Evolutionary conservation across 2,113 vertebrate species (phyloP).

Genomic region (Mohoua ochrocephala): DNA sequence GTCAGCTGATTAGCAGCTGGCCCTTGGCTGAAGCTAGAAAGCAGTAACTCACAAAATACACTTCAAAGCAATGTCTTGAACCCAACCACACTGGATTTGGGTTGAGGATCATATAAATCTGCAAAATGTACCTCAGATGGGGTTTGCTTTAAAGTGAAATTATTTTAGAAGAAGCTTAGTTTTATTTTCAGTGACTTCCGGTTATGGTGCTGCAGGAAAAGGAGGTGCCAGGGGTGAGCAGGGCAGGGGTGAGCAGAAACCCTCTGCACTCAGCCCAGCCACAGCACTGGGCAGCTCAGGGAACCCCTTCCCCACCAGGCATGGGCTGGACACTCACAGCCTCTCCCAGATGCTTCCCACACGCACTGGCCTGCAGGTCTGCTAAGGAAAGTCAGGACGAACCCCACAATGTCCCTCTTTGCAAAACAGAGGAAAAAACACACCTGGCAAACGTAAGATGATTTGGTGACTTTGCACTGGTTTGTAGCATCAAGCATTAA

Average conservation of each 20-base stretch:
- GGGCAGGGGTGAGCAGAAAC: not conserved
- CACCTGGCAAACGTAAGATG: not conserved
- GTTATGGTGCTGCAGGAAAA: not conserved
- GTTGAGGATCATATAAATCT: not conserved
- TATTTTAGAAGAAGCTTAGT: not conserved
- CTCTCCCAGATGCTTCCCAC: not conserved
- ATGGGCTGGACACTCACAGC: not conserved
- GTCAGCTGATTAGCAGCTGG: not conserved
- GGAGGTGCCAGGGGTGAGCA: not conserved
- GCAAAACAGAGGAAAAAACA: not conserved
- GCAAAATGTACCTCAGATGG: not conserved
- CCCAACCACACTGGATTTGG: not conserved
- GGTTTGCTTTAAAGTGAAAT: not conserved
- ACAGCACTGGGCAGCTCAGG: not conserved
- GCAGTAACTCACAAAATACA: not conserved
- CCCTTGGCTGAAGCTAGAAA: not conserved
- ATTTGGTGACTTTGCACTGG: not conserved
- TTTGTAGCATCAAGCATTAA: not conserved
- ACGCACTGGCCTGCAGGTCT: not conserved
- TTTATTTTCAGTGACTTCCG: not conserved
- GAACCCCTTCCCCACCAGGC: not conserved
- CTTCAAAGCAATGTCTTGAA: not conserved
- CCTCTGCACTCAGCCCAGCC: not conserved
- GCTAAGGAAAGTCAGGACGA: not conserved
- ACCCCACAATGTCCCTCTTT: accelerated